These are phyloP conservation scores for Rhinoptilus africanus DNA, from an alignment of 2,113 vertebrate species.

Conservation along the genomic window DNA sequence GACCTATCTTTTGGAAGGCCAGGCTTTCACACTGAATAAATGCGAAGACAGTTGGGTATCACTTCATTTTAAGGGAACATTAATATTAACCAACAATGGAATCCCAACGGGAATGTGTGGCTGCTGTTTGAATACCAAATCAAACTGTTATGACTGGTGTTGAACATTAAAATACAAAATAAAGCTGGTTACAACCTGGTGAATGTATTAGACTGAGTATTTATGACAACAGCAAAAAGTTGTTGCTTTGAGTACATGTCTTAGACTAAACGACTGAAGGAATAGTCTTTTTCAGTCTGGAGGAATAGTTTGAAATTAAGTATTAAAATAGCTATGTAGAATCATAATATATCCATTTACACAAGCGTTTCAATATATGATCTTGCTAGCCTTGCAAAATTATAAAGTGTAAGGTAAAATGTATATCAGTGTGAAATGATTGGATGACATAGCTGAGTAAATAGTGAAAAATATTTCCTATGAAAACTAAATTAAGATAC, in stretches of 20 bases:
- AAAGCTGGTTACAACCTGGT: background rate
- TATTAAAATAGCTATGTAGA: background rate
- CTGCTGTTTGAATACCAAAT: slow-evolving; percentile 40
- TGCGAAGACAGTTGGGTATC: background rate
- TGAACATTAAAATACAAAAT: slow-evolving; percentile 33
- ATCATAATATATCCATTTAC: background rate
- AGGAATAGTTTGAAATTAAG: background rate
- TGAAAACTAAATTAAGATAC: background rate
- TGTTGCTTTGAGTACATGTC: background rate
- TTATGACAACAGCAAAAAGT: background rate
- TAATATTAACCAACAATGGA: slow-evolving; percentile 54
- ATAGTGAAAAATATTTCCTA: background rate
- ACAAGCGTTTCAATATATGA: background rate
- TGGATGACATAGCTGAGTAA: background rate
- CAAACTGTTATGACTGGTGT: slow-evolving; percentile 23
- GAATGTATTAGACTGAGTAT: slow-evolving; percentile 2
- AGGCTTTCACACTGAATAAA: slow-evolving; percentile 26
- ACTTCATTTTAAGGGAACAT: slow-evolving; percentile 47
- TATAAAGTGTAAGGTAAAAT: background rate
- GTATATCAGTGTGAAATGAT: background rate
- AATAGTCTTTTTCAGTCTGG: background rate
- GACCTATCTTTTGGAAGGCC: background rate
- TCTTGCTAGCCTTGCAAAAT: background rate
- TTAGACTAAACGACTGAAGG: background rate
- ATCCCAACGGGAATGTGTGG: background rate